Conservation (phyloP, 2,888 invertebrate species). For the Encarsia formosa region DNA sequence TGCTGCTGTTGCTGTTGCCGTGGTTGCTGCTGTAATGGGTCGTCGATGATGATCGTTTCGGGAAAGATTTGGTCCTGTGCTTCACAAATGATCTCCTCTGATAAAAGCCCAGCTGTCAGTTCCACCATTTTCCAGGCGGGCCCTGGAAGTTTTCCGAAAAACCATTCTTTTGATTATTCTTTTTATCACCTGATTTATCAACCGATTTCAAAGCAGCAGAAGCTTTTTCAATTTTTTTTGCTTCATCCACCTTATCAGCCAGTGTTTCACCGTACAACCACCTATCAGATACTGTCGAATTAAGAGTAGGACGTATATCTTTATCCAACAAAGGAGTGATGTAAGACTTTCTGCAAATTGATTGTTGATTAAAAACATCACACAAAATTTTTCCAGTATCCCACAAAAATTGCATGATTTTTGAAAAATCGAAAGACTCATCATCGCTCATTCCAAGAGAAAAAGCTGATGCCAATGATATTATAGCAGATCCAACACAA, state of each 20-base stretch:
- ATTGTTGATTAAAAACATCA: neutral
- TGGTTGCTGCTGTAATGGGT: neutral
- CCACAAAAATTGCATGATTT: neutral
- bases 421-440: neutral
- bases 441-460: neutral
- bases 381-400: neutral
- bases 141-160: neutral
- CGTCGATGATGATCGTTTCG: neutral
- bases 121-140: neutral
- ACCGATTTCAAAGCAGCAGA: neutral
- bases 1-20: neutral
- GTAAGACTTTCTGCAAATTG: constrained; percentile 11
- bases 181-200: neutral
- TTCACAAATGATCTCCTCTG: too few species aligned
- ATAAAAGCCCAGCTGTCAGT: neutral
- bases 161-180: neutral
- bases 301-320: constrained; percentile 9
- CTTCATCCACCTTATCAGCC: constrained; percentile 8
- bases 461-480: neutral
- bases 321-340: constrained; percentile 18
- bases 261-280: constrained; percentile 16
- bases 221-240: constrained; percentile 16
- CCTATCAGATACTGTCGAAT: constrained; percentile 15
- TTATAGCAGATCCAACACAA: neutral
- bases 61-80: neutral